Evolutionary conservation across 1,140 invertebrate genomes (phyloP).

Genomic region (Aphelenchoides fujianensis): DNA sequence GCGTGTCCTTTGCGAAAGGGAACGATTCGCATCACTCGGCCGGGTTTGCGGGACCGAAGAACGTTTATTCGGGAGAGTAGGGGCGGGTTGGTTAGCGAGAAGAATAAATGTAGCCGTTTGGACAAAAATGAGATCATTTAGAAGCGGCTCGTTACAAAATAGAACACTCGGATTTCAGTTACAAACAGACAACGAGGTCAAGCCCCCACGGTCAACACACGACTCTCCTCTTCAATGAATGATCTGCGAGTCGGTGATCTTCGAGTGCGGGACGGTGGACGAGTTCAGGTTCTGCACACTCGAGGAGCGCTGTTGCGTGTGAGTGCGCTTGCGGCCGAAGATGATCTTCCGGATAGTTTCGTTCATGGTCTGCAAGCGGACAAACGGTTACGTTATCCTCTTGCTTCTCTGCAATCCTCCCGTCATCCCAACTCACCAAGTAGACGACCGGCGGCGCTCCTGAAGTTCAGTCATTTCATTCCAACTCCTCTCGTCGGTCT

Average conservation of each 20-base stretch:
- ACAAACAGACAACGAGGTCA: neutral
- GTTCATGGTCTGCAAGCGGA: no score
- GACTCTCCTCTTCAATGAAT: neutral
- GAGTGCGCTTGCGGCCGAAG: neutral
- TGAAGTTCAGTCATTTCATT: neutral
- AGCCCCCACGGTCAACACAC: neutral
- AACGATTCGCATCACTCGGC: no score
- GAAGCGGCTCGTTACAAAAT: neutral
- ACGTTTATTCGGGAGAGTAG: no score
- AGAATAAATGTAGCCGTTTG: no score
- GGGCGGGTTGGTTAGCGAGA: no score
- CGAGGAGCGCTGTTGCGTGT: neutral
- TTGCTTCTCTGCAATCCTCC: no score
- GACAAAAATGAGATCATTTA: neutral
- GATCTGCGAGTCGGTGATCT: neutral
- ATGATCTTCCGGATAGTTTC: conserved; percentile 10
- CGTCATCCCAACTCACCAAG: no score
- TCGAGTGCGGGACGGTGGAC: neutral
- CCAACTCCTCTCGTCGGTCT: neutral
- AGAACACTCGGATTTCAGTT: neutral
- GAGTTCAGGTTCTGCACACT: neutral
- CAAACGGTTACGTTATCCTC: no score
- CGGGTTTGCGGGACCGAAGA: no score
- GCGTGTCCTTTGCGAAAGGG: no score
- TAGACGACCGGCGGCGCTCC: conserved; percentile 1